Conservation (phyloP, 2,888 invertebrate species). For the Aricia artaxerxes region DNA sequence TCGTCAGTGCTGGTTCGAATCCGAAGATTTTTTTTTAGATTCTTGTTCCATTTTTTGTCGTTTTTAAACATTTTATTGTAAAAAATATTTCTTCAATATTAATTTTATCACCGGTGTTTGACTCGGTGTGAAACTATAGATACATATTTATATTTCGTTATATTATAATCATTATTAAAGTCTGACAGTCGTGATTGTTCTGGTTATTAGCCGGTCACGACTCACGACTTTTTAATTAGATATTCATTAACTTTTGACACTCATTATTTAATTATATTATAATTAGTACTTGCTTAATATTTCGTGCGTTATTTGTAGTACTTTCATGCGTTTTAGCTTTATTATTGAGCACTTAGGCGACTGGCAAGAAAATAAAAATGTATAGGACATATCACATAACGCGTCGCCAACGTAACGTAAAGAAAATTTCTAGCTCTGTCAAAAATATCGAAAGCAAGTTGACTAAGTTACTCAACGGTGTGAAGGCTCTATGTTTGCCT, state of each 20-base stretch:
- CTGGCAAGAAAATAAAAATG: too few relatives aligned
- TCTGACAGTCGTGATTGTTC: slow-evolving; percentile 8
- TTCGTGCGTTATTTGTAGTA: not conserved
- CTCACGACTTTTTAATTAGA: slow-evolving; percentile 18
- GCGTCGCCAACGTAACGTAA: not conserved
- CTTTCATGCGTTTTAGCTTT: not conserved
- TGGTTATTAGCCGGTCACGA: not conserved
- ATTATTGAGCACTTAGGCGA: not conserved
- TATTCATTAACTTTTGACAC: slow-evolving; percentile 13
- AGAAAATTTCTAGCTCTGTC: not conserved
- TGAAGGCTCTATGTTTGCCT: not conserved
- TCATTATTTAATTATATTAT: not conserved
- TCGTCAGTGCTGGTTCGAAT: not conserved
- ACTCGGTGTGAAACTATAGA: not conserved
- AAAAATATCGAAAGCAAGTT: not conserved
- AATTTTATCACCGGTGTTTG: not conserved
- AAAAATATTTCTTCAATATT: not conserved
- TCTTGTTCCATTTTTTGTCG: not conserved
- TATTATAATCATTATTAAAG: not conserved
- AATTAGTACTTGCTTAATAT: not conserved
- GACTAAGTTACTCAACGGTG: not conserved
- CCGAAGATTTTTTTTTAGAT: not conserved
- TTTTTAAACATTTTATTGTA: not conserved
- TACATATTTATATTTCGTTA: not conserved
- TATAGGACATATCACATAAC: too few relatives aligned